Percentiles rank a stretch among this genome's conserved stretches.
Evolutionary conservation across 2,113 vertebrate genomes (phyloP).

Genomic region (Sebastes schlegelii): DNA sequence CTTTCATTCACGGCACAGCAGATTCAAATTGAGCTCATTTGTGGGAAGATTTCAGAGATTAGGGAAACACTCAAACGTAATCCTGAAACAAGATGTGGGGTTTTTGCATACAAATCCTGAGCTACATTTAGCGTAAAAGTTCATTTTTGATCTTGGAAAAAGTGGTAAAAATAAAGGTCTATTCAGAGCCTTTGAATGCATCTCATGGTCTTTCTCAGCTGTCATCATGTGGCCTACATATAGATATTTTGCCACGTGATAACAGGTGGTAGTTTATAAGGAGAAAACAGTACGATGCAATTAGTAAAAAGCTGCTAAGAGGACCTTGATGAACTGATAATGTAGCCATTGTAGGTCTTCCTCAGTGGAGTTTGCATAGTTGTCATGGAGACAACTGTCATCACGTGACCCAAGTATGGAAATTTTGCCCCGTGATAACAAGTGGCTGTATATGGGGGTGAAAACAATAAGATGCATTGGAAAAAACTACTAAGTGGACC

Average conservation of each 20-base stretch:
- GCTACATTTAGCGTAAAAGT: background rate
- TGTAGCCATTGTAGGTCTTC: background rate
- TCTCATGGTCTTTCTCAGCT: background rate
- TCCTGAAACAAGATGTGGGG: background rate
- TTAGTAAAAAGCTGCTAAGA: background rate
- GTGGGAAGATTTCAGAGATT: constrained; percentile 30
- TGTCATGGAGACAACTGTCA: background rate
- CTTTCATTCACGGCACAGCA: constrained; percentile 29
- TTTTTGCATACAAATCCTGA: background rate
- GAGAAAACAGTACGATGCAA: background rate
- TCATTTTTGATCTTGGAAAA: background rate
- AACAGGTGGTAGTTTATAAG: background rate
- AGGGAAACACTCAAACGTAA: background rate
- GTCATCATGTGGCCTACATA: too few relatives aligned
- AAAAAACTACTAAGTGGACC: background rate
- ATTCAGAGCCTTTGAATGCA: background rate
- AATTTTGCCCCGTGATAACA: background rate
- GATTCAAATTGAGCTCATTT: constrained; percentile 17
- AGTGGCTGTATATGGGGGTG: background rate
- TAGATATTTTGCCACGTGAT: background rate
- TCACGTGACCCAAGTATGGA: background rate
- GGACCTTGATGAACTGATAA: background rate
- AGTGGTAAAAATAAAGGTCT: background rate
- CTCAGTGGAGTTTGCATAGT: background rate
- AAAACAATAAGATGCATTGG: background rate